These are phyloP conservation scores for Drosophila demipolita DNA, from an alignment of 2,888 invertebrate species.

Conservation along the genomic window DNA sequence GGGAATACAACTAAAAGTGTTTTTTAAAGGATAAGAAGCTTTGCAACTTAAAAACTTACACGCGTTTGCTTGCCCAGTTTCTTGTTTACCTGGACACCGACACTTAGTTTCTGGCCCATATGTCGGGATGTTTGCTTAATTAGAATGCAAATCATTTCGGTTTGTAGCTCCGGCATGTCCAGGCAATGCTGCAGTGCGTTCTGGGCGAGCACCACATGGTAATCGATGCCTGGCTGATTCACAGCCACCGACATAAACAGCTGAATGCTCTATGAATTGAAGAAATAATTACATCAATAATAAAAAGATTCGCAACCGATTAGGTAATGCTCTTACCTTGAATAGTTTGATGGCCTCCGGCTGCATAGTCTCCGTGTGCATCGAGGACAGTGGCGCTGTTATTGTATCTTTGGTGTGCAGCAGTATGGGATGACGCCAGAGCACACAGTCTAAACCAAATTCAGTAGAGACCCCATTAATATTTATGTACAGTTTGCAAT, in stretches of 20 bases:
- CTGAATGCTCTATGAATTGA: constrained; percentile 91
- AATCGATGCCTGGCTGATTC: constrained; percentile 97
- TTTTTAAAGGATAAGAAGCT: constrained; percentile 47
- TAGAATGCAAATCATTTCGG: constrained; percentile 96
- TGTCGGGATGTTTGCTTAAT: constrained; percentile 96
- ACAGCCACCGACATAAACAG: constrained; percentile 98
- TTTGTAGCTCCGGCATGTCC: constrained; percentile 94
- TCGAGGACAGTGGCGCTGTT: constrained; percentile 94
- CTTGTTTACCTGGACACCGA: constrained; percentile 94
- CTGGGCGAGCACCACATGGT: constrained; percentile 98
- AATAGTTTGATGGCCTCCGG: constrained; percentile 96
- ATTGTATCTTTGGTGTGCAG: constrained; percentile 96
- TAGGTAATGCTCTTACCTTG: constrained; percentile 87
- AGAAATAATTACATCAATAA: not conserved
- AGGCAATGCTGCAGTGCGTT: constrained; percentile 97
- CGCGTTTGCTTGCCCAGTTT: constrained; percentile 87
- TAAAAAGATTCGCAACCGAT: too few species aligned
- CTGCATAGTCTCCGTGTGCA: constrained; percentile 95
- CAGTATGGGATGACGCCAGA: constrained; percentile 97
- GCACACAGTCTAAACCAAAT: constrained; percentile 89
- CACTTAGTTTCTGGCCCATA: constrained; percentile 91
- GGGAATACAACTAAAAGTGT: constrained; percentile 37
- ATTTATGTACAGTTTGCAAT: not conserved
- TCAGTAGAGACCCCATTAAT: not conserved
- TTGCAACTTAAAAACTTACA: constrained; percentile 87